Conservation (phyloP, 2,113 vertebrate species). For the Maccullochella peelii region DNA sequence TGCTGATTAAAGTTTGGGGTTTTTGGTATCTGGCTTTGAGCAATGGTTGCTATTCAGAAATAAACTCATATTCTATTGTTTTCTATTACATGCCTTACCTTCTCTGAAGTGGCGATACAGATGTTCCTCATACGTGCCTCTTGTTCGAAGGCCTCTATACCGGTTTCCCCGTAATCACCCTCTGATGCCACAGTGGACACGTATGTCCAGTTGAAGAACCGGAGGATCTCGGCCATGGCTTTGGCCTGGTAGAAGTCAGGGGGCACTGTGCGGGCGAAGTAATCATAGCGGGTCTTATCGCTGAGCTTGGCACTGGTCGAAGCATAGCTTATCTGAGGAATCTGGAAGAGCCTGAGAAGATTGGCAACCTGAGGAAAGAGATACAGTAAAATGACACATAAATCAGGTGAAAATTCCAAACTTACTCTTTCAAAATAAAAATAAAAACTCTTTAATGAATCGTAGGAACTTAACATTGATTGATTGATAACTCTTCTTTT, state of each 20-base stretch:
- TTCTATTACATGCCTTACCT: conserved; percentile 68
- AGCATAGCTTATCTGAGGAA: conserved; percentile 98
- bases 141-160: conserved; percentile 98
- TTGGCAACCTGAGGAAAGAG: conserved; percentile 91
- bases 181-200: conserved; percentile 97
- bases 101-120: conserved; percentile 97
- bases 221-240: conserved; percentile 97
- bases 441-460: background rate
- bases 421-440: background rate
- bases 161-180: conserved; percentile 96
- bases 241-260: conserved; percentile 99
- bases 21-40: conserved; percentile 22
- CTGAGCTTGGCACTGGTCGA: conserved; percentile 99
- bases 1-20: conserved; percentile 39
- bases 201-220: conserved; percentile 98
- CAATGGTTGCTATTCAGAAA: conserved; percentile 13
- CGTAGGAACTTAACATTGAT: background rate
- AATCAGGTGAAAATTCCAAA: conserved; percentile 23
- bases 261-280: conserved; percentile 96
- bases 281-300: conserved; percentile 97
- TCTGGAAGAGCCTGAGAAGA: conserved; percentile 97
- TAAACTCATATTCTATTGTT: background rate
- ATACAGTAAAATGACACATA: conserved; percentile 20
- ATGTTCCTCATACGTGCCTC: conserved; percentile 96
- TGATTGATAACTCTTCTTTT: background rate